Conservation (phyloP, 2,113 vertebrate species). For the Hippocampus abdominalis region DNA sequence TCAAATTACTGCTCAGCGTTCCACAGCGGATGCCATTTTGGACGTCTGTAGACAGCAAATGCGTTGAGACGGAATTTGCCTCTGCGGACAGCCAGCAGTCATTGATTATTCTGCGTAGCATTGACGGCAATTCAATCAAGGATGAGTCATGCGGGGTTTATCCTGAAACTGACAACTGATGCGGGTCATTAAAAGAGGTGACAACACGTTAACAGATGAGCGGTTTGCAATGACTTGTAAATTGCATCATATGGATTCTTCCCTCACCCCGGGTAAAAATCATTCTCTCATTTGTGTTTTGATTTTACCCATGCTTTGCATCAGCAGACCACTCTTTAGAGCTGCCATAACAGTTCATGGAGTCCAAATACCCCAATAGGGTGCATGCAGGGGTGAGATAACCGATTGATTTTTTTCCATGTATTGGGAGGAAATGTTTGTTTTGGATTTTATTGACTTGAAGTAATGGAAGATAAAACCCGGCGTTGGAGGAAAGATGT, state of each 20-base stretch:
- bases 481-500: no score
- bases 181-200: background rate
- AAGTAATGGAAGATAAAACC: background rate
- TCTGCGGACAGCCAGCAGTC: background rate
- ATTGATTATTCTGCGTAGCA: background rate
- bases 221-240: background rate
- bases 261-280: background rate
- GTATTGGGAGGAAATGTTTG: background rate
- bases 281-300: background rate
- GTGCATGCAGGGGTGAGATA: background rate
- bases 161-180: background rate
- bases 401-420: background rate
- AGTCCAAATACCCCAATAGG: background rate
- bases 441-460: background rate
- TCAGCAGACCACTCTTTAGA: background rate
- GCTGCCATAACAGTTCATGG: background rate
- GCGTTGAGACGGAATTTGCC: background rate
- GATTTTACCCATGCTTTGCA: background rate
- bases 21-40: background rate
- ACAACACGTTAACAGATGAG: background rate
- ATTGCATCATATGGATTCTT: background rate
- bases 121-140: background rate
- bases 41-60: background rate
- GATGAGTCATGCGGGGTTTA: background rate
- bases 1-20: background rate